These are phyloP conservation scores for Melopsittacus undulatus DNA, from an alignment of 2,797 vertebrate genomes.

Conservation along the genomic window DNA sequence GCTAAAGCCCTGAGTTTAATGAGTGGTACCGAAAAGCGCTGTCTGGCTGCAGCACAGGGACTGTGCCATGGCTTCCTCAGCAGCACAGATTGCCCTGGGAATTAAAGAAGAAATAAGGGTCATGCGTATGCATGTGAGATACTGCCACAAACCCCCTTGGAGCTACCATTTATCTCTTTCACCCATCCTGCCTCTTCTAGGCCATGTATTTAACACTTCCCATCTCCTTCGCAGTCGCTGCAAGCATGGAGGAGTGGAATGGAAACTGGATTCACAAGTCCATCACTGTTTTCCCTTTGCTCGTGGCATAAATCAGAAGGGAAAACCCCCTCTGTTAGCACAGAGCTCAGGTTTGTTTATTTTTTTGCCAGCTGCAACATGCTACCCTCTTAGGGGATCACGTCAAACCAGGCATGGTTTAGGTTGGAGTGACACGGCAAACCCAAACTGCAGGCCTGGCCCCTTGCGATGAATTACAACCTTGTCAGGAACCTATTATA, in stretches of 20 bases:
- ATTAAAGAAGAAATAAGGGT: rapidly evolving
- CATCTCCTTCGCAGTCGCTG: background rate
- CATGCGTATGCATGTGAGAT: background rate
- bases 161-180: background rate
- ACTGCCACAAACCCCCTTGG: background rate
- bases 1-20: background rate
- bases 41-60: background rate
- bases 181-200: background rate
- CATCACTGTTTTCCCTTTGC: constrained; percentile 75
- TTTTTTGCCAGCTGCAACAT: constrained; percentile 83
- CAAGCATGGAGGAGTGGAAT: constrained; percentile 30
- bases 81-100: background rate
- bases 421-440: constrained; percentile 74
- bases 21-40: background rate
- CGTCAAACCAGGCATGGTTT: constrained; percentile 77
- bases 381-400: constrained; percentile 80
- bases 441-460: constrained; percentile 66
- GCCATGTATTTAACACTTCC: background rate
- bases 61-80: background rate
- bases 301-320: constrained; percentile 72
- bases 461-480: constrained; percentile 78
- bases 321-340: constrained; percentile 62
- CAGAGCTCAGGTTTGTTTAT: constrained; percentile 78
- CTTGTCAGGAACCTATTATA: constrained; percentile 76
- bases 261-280: constrained; percentile 68